These are phyloP conservation scores for Sebastes steindachneri DNA, from an alignment of 2,797 vertebrate species.

Conservation along the genomic window DNA sequence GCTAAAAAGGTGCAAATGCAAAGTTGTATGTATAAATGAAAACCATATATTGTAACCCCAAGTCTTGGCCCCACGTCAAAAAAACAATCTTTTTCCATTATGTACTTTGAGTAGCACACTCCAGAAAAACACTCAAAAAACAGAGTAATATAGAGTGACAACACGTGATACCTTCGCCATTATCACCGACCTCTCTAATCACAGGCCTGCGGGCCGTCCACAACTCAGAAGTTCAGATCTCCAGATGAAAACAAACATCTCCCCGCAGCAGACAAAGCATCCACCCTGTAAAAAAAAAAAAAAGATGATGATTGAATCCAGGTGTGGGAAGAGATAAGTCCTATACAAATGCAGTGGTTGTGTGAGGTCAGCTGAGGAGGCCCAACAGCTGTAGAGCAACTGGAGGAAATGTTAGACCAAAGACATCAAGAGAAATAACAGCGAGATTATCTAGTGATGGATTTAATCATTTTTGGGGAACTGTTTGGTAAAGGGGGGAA, in stretches of 20 bases:
- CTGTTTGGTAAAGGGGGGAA: conserved; percentile 42
- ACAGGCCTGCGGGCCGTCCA: conserved; percentile 11
- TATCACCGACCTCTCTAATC: conserved; percentile 54
- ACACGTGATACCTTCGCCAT: conserved; percentile 12
- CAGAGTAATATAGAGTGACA: conserved; percentile 27
- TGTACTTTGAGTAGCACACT: neutral
- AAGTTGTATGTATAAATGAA: conserved; percentile 16
- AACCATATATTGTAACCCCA: neutral
- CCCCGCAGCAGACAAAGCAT: conserved; percentile 37
- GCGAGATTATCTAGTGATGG: conserved; percentile 62
- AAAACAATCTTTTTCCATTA: conserved; percentile 7
- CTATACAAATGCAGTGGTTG: conserved; percentile 38
- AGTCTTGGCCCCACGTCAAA: neutral
- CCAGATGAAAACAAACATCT: conserved; percentile 50
- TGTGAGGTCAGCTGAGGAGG: conserved; percentile 63
- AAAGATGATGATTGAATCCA: conserved; percentile 65
- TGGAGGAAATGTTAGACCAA: conserved; percentile 65
- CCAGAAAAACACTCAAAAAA: conserved; percentile 9
- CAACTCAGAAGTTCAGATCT: conserved; percentile 33
- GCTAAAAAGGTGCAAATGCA: neutral
- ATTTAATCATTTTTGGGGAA: conserved; percentile 63
- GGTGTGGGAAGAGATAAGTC: conserved; percentile 63
- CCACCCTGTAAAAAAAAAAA: conserved; percentile 28
- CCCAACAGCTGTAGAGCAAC: conserved; percentile 71
- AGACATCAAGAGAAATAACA: conserved; percentile 51